These are phyloP conservation scores for Cynaeus angustus DNA, from an alignment of 2,888 invertebrate species.

Conservation along the genomic window DNA sequence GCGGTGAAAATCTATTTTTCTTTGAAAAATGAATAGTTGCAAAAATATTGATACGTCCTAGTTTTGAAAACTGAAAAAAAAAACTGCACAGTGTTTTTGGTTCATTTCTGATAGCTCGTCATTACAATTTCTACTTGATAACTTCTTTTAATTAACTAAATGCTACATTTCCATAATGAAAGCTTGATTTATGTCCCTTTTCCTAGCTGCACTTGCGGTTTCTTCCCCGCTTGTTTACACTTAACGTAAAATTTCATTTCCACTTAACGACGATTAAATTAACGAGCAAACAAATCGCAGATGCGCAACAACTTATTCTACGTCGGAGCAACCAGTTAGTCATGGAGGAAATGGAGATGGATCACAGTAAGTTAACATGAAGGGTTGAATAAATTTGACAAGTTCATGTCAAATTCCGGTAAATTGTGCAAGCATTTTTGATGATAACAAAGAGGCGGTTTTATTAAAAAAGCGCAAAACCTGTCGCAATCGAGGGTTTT, in stretches of 20 bases:
- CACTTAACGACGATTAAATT: constrained; percentile 33
- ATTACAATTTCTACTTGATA: too few relatives aligned
- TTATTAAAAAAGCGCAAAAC: constrained; percentile 1
- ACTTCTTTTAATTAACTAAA: too few relatives aligned
- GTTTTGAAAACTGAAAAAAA: too few relatives aligned
- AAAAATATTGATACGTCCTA: too few relatives aligned
- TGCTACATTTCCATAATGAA: too few relatives aligned
- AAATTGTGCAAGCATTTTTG: constrained; percentile 14
- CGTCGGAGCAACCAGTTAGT: constrained; percentile 22
- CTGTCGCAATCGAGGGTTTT: constrained; percentile 28
- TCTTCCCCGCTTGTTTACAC: constrained; percentile 22
- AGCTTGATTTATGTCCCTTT: too few relatives aligned
- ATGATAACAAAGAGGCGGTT: neutral
- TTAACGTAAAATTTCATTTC: constrained; percentile 27
- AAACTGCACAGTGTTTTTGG: too few relatives aligned
- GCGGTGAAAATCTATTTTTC: too few relatives aligned
- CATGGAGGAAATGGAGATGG: constrained; percentile 21
- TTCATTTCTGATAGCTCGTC: too few relatives aligned
- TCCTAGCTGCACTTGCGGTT: neutral
- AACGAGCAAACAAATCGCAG: constrained; percentile 34
- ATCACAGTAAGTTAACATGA: constrained; percentile 12
- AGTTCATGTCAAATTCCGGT: constrained; percentile 5
- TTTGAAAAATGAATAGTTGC: too few relatives aligned
- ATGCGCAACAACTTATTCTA: constrained; percentile 30
- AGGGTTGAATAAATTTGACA: constrained; percentile 20